These are phyloP conservation scores for Steinernema feltiae DNA, from an alignment of 1,140 invertebrate species.

Conservation along the genomic window DNA sequence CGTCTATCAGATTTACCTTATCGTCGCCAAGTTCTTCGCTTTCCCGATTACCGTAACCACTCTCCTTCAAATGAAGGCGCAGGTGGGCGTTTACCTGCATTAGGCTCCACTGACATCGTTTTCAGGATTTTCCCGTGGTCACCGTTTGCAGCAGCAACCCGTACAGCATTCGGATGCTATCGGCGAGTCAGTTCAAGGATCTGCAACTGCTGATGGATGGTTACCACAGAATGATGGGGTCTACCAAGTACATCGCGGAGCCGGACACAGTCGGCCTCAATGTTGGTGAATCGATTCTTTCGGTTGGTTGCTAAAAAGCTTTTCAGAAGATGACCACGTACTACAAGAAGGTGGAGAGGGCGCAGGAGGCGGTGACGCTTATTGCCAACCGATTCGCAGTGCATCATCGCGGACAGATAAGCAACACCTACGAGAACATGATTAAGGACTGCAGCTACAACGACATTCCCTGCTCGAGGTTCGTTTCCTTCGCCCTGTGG, in stretches of 20 bases:
- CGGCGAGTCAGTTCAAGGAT: neutral
- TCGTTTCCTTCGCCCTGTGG: neutral
- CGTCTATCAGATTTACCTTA: neutral
- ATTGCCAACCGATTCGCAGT: neutral
- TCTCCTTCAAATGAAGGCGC: neutral
- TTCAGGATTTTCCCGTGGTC: neutral
- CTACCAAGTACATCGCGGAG: neutral
- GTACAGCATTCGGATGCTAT: neutral
- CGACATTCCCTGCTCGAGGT: neutral
- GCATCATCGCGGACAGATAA: neutral
- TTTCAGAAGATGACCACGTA: neutral
- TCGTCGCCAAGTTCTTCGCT: neutral
- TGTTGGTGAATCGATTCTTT: neutral
- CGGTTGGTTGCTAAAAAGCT: neutral
- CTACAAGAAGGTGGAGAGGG: neutral
- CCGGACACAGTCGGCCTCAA: neutral
- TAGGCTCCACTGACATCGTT: neutral
- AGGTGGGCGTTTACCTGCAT: neutral
- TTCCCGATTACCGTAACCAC: neutral
- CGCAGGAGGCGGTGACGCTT: neutral
- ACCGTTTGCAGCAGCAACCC: slow-evolving; percentile 1
- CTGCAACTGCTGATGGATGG: neutral
- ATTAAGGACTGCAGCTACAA: neutral
- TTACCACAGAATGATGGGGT: neutral
- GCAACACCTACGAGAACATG: neutral